phyloP scores from a whole-genome alignment of 2,888 invertebrate species.

The Abrostola tripartita region DNA sequence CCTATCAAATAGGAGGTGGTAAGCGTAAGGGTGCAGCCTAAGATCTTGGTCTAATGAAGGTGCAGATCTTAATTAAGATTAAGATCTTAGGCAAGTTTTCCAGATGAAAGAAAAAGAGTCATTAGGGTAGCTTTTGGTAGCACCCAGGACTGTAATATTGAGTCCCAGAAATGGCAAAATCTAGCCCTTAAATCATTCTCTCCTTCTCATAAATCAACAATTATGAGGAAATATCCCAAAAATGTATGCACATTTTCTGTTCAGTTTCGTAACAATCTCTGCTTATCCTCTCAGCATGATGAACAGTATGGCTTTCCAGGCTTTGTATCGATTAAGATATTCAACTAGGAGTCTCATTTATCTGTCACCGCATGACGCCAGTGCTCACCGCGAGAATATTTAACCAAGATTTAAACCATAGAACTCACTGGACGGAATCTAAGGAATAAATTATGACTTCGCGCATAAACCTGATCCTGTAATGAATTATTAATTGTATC shows the following conservation, averaged over 20 bases:
- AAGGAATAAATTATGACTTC: slow-evolving; percentile 31
- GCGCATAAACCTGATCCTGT: slow-evolving; percentile 16
- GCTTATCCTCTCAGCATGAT: neutral
- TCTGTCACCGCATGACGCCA: slow-evolving; percentile 47
- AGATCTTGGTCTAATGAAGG: too few species aligned
- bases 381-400: slow-evolving; percentile 23
- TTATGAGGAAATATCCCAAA: neutral
- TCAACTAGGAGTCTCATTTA: slow-evolving; percentile 33
- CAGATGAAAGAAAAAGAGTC: too few species aligned
- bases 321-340: slow-evolving; percentile 41
- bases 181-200: too few species aligned
- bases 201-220: too few species aligned
- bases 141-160: too few species aligned
- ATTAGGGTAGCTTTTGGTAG: too few species aligned
- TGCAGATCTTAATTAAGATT: too few species aligned
- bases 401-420: slow-evolving; percentile 24
- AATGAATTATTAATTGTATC: slow-evolving; percentile 40
- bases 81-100: too few species aligned
- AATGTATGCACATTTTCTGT: neutral
- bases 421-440: slow-evolving; percentile 24
- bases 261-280: too few species aligned
- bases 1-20: too few species aligned
- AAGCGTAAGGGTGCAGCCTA: too few species aligned
- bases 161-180: too few species aligned
- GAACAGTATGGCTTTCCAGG: neutral